These are phyloP conservation scores for Chelonoidis abingdonii DNA, from an alignment of 2,113 vertebrate genomes.

Conservation along the genomic window DNA sequence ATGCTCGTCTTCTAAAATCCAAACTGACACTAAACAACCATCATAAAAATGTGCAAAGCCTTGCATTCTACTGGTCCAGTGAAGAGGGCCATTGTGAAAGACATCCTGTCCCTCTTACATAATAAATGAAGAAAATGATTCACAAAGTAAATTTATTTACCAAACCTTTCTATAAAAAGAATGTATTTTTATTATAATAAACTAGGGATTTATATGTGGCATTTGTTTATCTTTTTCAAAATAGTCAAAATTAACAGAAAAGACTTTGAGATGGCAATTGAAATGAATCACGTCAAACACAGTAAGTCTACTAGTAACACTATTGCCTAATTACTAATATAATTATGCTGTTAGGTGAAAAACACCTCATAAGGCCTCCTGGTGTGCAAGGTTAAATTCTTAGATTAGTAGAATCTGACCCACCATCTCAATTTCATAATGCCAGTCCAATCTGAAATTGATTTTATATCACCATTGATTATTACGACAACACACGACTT, in stretches of 20 bases:
- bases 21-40: not conserved
- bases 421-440: conserved; percentile 45
- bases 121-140: not conserved
- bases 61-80: not conserved
- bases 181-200: not conserved
- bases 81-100: not conserved
- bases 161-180: not conserved
- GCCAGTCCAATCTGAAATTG: conserved; percentile 60
- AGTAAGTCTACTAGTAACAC: not conserved
- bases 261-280: not conserved
- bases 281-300: not conserved
- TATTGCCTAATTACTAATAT: not conserved
- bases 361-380: not conserved
- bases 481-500: conserved; percentile 46
- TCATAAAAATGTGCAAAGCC: not conserved
- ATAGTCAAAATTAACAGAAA: not conserved
- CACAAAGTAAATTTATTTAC: not conserved
- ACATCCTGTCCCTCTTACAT: fast-evolving
- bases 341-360: conserved; percentile 20
- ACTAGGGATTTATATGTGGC: not conserved
- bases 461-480: conserved; percentile 73
- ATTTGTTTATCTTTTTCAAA: not conserved
- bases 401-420: conserved; percentile 36
- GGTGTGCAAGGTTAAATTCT: conserved; percentile 12
- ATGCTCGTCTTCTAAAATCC: fast-evolving